Evolutionary conservation across 2,888 invertebrate genomes (phyloP).

Genomic region (Diogma glabrata): DNA sequence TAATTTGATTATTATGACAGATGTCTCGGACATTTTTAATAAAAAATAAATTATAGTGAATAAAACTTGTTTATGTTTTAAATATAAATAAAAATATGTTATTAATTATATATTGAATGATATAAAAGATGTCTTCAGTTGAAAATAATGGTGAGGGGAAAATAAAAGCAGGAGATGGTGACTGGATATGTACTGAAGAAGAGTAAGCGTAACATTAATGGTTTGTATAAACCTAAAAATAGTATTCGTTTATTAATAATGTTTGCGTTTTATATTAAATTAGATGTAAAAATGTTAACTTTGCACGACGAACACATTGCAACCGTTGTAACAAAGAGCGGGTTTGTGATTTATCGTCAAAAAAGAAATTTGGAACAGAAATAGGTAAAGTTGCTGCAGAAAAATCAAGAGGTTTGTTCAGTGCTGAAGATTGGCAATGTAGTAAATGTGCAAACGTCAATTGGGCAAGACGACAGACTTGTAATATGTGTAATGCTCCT

Average conservation of each 20-base stretch:
- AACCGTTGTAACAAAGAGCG: conserved; percentile 80
- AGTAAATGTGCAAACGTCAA: conserved; percentile 99
- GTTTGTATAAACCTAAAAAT: conserved; percentile 14
- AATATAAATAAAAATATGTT: too few species aligned
- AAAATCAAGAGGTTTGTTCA: conserved; percentile 70
- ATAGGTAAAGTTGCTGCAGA: conserved; percentile 98
- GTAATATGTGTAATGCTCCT: conserved; percentile 98
- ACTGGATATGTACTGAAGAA: conserved; percentile 30
- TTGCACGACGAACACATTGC: conserved; percentile 79
- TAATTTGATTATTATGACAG: too few species aligned
- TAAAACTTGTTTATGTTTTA: too few species aligned
- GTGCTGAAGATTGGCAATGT: conserved; percentile 99
- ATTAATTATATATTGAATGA: too few species aligned
- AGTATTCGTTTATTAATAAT: conserved; percentile 15
- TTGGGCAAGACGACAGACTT: conserved; percentile 83
- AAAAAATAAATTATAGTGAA: too few species aligned
- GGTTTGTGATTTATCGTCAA: conserved; percentile 35
- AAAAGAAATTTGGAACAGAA: conserved; percentile 85
- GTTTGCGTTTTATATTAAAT: conserved; percentile 14
- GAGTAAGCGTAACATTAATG: conserved; percentile 34
- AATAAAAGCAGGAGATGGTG: conserved; percentile 19
- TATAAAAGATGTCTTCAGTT: conserved; percentile 5
- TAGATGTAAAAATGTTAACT: conserved; percentile 86
- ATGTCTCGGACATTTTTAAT: too few species aligned
- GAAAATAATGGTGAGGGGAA: conserved; percentile 2